A percentile compares a stretch with the other conserved stretches of the same genome.
Conservation (phyloP, 2,113 vertebrate species). For the Saimiri boliviensis region DNA sequence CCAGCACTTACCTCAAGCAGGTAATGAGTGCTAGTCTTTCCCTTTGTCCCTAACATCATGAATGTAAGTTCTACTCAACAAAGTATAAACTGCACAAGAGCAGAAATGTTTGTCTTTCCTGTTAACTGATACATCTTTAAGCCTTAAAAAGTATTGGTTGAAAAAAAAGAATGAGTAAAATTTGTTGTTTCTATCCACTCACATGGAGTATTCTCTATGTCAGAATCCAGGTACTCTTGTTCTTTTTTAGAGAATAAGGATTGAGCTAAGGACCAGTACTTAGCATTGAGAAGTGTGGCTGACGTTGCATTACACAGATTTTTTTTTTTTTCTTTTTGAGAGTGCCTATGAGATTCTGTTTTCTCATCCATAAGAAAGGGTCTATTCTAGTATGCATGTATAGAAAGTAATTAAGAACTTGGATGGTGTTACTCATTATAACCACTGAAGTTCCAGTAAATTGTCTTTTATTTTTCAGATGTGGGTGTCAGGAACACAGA, state of each 20-base stretch:
- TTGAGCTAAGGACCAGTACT: neutral
- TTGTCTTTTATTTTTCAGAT: neutral
- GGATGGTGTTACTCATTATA: neutral
- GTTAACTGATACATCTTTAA: neutral
- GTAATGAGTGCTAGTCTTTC: neutral
- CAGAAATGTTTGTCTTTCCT: neutral
- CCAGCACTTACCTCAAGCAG: neutral
- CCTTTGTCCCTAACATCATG: neutral
- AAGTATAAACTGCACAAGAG: neutral
- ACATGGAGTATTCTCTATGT: neutral
- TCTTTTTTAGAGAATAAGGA: neutral
- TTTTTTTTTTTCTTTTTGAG: neutral
- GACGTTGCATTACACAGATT: rapidly evolving
- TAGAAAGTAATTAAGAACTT: neutral
- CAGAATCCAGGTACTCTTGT: neutral
- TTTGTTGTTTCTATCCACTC: neutral
- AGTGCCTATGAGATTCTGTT: neutral
- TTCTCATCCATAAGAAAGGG: neutral
- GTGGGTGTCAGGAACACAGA: neutral
- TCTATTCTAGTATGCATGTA: neutral
- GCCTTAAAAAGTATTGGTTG: no score
- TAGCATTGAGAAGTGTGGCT: neutral
- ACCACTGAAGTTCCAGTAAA: neutral
- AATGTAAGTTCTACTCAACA: neutral
- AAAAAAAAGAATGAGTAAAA: neutral